Conservation (phyloP, 1,140 invertebrate genomes). For the Drosophila setifemur region DNA sequence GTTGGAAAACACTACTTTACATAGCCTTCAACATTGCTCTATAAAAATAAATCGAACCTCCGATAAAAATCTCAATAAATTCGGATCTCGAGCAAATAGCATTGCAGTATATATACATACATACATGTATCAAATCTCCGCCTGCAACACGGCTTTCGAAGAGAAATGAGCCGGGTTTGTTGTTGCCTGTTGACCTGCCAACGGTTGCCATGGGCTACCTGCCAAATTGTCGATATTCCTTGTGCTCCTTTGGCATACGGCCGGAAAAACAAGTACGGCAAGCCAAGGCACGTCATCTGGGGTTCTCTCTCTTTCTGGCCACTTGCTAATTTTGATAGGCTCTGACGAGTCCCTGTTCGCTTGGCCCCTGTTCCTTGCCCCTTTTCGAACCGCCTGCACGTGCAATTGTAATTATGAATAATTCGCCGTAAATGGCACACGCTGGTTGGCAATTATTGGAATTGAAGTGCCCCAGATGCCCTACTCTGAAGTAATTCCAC, state of each 20-base stretch:
- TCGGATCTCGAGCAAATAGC: too few relatives aligned
- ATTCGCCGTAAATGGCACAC: slow-evolving; percentile 73
- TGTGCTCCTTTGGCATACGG: slow-evolving; percentile 31
- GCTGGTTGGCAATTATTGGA: slow-evolving; percentile 64
- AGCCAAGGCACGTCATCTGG: slow-evolving; percentile 33
- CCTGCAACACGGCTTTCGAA: slow-evolving; percentile 7
- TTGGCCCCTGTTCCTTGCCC: too few relatives aligned
- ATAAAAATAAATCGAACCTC: too few relatives aligned
- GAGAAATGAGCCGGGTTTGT: slow-evolving; percentile 20
- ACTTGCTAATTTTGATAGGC: slow-evolving; percentile 22
- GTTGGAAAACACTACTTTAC: too few relatives aligned
- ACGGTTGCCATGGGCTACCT: slow-evolving; percentile 73
- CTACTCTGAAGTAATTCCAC: not conserved
- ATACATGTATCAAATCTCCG: not conserved
- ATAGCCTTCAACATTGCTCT: too few relatives aligned
- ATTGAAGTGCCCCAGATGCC: slow-evolving; percentile 56
- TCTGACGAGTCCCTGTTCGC: not conserved
- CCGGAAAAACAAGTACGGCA: slow-evolving; percentile 26
- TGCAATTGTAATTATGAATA: slow-evolving; percentile 77
- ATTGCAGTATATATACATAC: not conserved
- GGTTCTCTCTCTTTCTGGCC: not conserved
- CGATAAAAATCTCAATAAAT: too few relatives aligned
- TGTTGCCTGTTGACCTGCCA: slow-evolving; percentile 67
- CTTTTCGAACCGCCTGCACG: too few relatives aligned
- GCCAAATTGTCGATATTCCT: slow-evolving; percentile 76